phyloP scores from a whole-genome alignment of 64 coral and sea anemone genomes.

The Montipora cactus region DNA sequence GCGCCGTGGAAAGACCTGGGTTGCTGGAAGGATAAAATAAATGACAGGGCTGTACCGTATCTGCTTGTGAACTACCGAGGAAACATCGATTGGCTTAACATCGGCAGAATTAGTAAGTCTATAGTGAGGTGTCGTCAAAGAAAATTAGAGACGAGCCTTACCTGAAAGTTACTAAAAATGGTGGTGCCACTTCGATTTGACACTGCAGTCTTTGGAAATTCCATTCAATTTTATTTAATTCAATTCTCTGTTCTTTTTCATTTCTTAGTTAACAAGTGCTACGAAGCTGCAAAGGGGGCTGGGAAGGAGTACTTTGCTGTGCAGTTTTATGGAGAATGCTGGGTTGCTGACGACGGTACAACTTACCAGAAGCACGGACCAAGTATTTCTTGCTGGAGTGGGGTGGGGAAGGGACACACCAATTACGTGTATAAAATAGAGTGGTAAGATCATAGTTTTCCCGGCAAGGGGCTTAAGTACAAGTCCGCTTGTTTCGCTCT shows the following conservation, averaged over 20 bases:
- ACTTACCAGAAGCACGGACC: slow-evolving; percentile 64
- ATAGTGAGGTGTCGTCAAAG: too few relatives aligned
- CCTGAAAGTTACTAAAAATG: too few relatives aligned
- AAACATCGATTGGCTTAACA: slow-evolving; percentile 90
- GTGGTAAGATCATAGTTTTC: slow-evolving; percentile 5
- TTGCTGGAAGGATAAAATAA: slow-evolving; percentile 66
- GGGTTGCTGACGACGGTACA: slow-evolving; percentile 59
- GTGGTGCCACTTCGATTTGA: neutral
- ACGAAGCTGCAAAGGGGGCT: slow-evolving; percentile 71
- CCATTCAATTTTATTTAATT: too few relatives aligned
- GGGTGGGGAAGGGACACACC: slow-evolving; percentile 65
- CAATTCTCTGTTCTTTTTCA: neutral
- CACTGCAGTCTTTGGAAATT: neutral
- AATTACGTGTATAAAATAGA: slow-evolving; percentile 86
- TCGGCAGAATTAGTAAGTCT: slow-evolving; percentile 73
- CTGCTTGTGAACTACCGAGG: slow-evolving; percentile 76
- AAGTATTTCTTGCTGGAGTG: slow-evolving; percentile 72
- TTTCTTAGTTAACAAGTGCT: slow-evolving; percentile 78
- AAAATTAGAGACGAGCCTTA: too few relatives aligned
- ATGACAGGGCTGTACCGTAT: slow-evolving; percentile 51
- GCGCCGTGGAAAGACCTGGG: slow-evolving; percentile 78
- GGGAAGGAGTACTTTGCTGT: slow-evolving; percentile 80
- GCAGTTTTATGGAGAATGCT: slow-evolving; percentile 94
- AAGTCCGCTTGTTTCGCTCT: too few relatives aligned
- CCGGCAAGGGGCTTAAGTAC: too few relatives aligned